A percentile compares a stretch with the other conserved stretches of the same genome.
phyloP scores from a whole-genome alignment of 2,113 vertebrate species.

The Alexandromys fortis region DNA sequence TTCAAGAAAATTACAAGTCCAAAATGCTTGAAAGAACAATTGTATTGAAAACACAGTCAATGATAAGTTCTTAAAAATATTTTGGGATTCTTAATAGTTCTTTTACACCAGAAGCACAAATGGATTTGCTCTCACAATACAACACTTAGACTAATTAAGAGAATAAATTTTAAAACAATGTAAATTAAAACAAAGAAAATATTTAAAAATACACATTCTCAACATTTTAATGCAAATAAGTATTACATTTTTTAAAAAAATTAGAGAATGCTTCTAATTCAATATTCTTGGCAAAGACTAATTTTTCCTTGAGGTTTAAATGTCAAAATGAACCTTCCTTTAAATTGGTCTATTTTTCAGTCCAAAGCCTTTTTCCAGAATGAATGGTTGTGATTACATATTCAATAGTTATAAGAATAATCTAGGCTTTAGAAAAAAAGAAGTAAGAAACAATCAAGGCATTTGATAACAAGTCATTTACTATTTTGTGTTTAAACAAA shows the following conservation, averaged over 20 bases:
- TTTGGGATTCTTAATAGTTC: not conserved
- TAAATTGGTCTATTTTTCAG: constrained; percentile 58
- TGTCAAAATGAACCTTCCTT: constrained; percentile 50
- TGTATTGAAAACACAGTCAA: not conserved
- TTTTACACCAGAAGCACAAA: not conserved
- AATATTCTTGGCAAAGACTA: constrained; percentile 13
- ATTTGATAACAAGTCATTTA: constrained; percentile 58
- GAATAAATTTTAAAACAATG: constrained; percentile 3
- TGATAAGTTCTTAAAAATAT: not conserved
- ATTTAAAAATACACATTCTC: not conserved
- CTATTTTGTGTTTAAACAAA: constrained; percentile 35
- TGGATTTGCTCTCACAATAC: not conserved
- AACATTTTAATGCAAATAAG: not conserved
- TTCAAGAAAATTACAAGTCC: not conserved
- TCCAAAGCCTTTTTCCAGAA: constrained; percentile 24
- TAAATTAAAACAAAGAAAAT: constrained; percentile 13
- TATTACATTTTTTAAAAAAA: not conserved
- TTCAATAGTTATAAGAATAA: constrained; percentile 44
- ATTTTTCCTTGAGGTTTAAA: constrained; percentile 43
- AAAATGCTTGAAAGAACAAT: not conserved
- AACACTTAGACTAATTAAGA: not conserved
- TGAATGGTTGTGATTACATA: constrained; percentile 70
- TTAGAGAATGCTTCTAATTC: not conserved
- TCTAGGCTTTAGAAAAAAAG: constrained; percentile 21
- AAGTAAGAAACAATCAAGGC: constrained; percentile 15